Percentiles rank a stretch among this genome's conserved stretches.
Conservation (phyloP, 2,888 invertebrate genomes). For the Drosophila mettleri region DNA sequence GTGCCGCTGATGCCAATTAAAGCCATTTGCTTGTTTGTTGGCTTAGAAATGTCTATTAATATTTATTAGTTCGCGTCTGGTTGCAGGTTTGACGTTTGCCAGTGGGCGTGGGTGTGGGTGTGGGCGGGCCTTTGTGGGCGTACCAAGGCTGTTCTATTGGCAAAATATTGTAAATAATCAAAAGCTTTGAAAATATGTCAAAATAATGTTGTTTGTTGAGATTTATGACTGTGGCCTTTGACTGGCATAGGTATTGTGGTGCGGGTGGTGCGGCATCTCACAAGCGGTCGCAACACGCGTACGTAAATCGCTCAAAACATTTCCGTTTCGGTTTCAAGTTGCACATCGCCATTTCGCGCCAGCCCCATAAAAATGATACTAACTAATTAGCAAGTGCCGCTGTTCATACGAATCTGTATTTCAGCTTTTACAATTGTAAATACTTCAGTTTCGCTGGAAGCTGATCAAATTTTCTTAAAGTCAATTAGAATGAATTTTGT, state of each 20-base stretch:
- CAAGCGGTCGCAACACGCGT: conserved; percentile 41
- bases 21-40: conserved; percentile 40
- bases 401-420: conserved; percentile 10
- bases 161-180: conserved; percentile 66
- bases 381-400: conserved; percentile 60
- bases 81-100: conserved; percentile 14
- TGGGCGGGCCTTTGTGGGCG: conserved; percentile 27
- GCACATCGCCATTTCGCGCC: conserved; percentile 54
- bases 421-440: conserved; percentile 19
- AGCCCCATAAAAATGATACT: conserved; percentile 51
- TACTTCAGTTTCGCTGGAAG: conserved; percentile 27
- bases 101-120: conserved; percentile 2
- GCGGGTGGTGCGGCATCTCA: conserved; percentile 21
- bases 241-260: conserved; percentile 5
- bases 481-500: neutral
- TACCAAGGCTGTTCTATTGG: conserved; percentile 39
- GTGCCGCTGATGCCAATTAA: conserved; percentile 43
- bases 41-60: conserved; percentile 61
- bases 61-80: conserved; percentile 63
- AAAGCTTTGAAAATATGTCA: conserved; percentile 54
- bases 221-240: conserved; percentile 53
- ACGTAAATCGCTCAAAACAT: conserved; percentile 54
- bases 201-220: conserved; percentile 45
- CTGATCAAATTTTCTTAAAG: neutral
- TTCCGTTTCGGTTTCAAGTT: conserved; percentile 41